A percentile compares a stretch with the other conserved stretches of the same genome.
phyloP scores from a whole-genome alignment of 2,113 vertebrate species.

The Xiphorhynchus elegans region DNA sequence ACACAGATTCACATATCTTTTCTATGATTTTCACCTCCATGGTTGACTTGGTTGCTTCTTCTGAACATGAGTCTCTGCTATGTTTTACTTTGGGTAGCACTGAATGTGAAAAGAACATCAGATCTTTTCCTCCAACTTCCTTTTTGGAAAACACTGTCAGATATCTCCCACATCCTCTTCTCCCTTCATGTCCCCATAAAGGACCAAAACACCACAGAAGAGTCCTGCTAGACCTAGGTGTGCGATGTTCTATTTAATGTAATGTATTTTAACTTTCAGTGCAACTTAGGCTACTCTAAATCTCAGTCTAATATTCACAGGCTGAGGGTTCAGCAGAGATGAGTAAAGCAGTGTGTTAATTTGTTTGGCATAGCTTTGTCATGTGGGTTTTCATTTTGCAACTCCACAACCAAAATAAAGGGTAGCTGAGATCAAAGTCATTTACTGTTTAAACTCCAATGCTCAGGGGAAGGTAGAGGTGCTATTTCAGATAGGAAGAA shows the following conservation, averaged over 20 bases:
- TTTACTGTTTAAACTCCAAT: constrained; percentile 50
- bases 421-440: constrained; percentile 52
- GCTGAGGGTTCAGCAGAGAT: background rate
- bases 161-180: background rate
- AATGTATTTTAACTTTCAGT: background rate
- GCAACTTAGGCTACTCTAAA: background rate
- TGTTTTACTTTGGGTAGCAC: background rate
- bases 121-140: background rate
- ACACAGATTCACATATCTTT: fast-evolving
- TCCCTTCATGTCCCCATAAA: background rate
- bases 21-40: background rate
- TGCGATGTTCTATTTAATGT: background rate
- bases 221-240: background rate
- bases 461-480: constrained; percentile 59
- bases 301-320: background rate
- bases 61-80: background rate
- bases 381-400: constrained; percentile 69
- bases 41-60: background rate
- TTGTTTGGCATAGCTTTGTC: constrained; percentile 47
- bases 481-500: constrained; percentile 60
- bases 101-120: background rate
- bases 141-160: background rate
- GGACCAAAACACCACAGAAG: background rate
- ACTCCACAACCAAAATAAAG: constrained; percentile 60
- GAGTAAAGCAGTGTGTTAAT: background rate